Evolutionary conservation across 2,113 vertebrate species (phyloP), one percentile per base, ranked within the genome.

Genomic region (Corapipo altera): DNA sequence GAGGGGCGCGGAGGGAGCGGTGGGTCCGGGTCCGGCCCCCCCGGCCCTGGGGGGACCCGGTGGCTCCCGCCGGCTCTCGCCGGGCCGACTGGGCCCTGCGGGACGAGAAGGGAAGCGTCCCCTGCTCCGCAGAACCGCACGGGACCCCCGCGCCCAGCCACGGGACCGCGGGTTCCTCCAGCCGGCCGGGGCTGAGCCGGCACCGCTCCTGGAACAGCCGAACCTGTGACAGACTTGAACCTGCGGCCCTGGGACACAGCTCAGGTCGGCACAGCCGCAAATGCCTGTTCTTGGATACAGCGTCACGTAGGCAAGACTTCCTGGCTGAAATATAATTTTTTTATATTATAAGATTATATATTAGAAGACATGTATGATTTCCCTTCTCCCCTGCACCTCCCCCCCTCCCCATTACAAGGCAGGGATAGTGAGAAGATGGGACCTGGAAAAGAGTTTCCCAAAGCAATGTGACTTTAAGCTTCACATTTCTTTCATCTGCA

Each of bases 361-460:
- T 15, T 52, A 4, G 2, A 55, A 48, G 20, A 58, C 37, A 70
- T 54, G 35, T 3, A 41, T 11, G 4, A 21, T 62, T 28, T 19
- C 5, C 12, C 14, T 30, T 35, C 10, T n/a, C 37, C 0, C 1
- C 1, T 15, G 15, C 19, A 0, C 1, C 1, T 5, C 12, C 28
- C 14, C 19, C 0, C 1, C 1, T 5, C 12, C 28, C 14, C 17
- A 28, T 65, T 8, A 48, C 11, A 30, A 46, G 37, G 27, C 30
- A 20, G 33, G 15, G 43, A 28, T 3, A 33, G 21, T 7, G 71
- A 43, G 51, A 52, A 79, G 51, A 32, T 23, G 5, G 15, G 35
- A 71, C 17, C 3, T 46, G 33, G 16, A 27, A 15, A 48, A n/a
- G 10, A 5, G 30, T 49, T 84, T 83, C 33, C 52, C 19, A 18